These are phyloP conservation scores for Halichondria panicea DNA, from an alignment of 37 sponge, comb jelly and placozoan genomes.

Conservation along the genomic window DNA sequence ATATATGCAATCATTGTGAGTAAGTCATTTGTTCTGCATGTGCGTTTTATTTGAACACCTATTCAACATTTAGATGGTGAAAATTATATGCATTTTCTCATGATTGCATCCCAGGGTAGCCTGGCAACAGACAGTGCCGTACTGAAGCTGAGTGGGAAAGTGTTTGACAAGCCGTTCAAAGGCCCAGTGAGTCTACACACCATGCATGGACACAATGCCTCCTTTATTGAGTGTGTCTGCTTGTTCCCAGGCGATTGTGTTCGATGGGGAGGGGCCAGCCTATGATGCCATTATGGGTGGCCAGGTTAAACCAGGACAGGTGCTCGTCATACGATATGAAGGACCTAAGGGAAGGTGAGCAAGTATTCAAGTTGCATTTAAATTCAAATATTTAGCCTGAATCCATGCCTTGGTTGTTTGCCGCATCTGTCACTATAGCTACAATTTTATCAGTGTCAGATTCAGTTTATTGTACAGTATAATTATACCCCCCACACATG, in stretches of 20 bases:
- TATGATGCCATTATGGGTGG: conserved; percentile 73
- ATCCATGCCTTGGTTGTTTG: too few species aligned
- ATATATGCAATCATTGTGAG: neutral
- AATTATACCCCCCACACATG: too few species aligned
- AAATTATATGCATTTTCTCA: too few species aligned
- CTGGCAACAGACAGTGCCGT: conserved; percentile 74
- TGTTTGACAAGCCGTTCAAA: conserved; percentile 55
- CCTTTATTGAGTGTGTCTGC: too few species aligned
- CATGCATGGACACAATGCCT: too few species aligned
- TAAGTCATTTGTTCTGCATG: neutral
- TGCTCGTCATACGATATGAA: conserved; percentile 70
- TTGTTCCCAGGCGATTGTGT: conserved; percentile 80
- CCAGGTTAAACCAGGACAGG: conserved; percentile 61
- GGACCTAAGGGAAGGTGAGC: conserved; percentile 85
- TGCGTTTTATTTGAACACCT: too few species aligned
- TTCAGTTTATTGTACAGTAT: too few species aligned
- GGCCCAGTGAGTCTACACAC: conserved; percentile 72
- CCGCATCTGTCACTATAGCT: too few species aligned
- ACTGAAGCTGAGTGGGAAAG: conserved; percentile 75
- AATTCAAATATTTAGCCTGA: too few species aligned
- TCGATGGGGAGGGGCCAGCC: conserved; percentile 68
- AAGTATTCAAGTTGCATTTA: too few species aligned
- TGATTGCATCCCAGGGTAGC: conserved; percentile 20
- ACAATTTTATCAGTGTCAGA: too few species aligned
- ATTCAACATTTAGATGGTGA: too few species aligned